Evolutionary conservation across 2,888 invertebrate genomes (phyloP), one percentile per base, ranked within the genome.

Genomic region (Halocaridina rubra): DNA sequence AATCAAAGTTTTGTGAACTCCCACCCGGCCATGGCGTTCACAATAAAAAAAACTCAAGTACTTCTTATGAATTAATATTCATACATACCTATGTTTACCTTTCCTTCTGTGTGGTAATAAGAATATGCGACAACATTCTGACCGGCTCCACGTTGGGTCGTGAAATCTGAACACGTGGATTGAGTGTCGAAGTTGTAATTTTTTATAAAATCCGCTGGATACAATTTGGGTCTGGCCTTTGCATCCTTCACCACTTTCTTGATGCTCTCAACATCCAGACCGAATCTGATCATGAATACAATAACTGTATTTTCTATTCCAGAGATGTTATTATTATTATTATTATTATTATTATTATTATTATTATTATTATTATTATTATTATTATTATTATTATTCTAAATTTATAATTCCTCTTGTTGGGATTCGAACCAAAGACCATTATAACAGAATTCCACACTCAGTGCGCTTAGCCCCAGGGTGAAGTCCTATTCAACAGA

Each of bases 111-210:
- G 22, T 19, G 30, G 79, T 81, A 86, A 69, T 81, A 86, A 22
- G 81, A 86, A 59, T 78, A 86, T 16, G 86, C 61, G 2, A 86
- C 22, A 13, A 86, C 86, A 7, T 39, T 75, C 80, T 86, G 86
- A 5, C 84, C 61, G 5, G 75, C 77, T 7, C 86, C 84, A n/a
- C 82, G 57, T 75, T 86, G 86, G n/a, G 81, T 86, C n/a, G 86
- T 19, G 79, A 46, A 86, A 75, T 86, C 67, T 3, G 86, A 86
- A 59, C 86, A 86, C 24, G 86, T 86, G 57, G 86, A 86, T 3
- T 30, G 29, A 24, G 59, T 59, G 7, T 32, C n/a, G 13, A 57
- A 61, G 1, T 32, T 46, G 46, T 59, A 82, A 19, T 16, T 5
- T 19, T 53, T 53, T 4, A 19, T n/a, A 19, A 53, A 53, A 4